Base-by-base conservation (phyloP, 2,888 invertebrate genomes). In the Laspeyria flexula region DNA sequence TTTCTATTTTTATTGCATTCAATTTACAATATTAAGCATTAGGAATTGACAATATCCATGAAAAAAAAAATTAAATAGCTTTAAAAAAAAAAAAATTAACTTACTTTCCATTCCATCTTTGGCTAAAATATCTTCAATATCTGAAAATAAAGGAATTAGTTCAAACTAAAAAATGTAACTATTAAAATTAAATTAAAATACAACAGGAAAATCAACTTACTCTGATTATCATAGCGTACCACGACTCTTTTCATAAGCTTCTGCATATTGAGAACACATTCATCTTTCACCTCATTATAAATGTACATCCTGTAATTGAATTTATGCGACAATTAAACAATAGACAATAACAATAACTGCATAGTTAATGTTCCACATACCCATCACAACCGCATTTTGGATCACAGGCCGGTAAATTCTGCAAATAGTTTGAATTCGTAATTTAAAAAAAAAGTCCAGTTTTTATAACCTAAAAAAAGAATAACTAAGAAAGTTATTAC, bases 311-410 rank as follows among this genome's bases (percentile, higher is more conserved):
- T 88, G 71, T 48, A 81, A 83, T 21, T 33, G 12, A 33, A 38
- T 44, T n/a, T 41, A 54, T 37, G n/a, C n/a, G n/a, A n/a, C n/a
- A n/a, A n/a, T 27, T 40, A 39, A 30, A 15, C 43, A 21, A 43
- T n/a, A 16, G 15, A 13, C 10, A 9, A 10, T 9, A 6, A n/a
- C n/a, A 39, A 11, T 15, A 3, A 15, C 15, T 34, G 7, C 11
- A 34, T 34, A 9, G 1, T 21, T 21, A 21, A 21, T 30, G 7
- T 4, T 11, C 12, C 46, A 70, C 77, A 35, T 58, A 83, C 85
- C 63, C 67, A 48, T 85, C 75, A 53, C 83, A 84, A 1, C 84
- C 85, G 64, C 87, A 87, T 62, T 64, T 75, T 21, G 71, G 54
- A 25, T 73, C 60, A 38, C 80, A 81, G 11, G 4, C 33, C 4